phyloP scores from a whole-genome alignment of 2,888 invertebrate species.

The Drosophila kanekoi region DNA sequence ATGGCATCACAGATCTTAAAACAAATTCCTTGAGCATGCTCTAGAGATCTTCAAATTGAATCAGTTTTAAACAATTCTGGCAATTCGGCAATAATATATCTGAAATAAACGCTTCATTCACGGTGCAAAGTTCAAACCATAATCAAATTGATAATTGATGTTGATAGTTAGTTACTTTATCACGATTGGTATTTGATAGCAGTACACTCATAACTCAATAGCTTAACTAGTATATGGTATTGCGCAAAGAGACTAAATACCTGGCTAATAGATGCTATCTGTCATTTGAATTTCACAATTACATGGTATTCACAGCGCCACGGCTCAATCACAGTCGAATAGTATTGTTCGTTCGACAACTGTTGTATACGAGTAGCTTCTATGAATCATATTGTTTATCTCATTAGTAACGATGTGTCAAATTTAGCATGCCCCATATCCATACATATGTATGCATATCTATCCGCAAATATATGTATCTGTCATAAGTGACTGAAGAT shows the following conservation, averaged over 20 bases:
- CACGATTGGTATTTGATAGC: constrained; percentile 25
- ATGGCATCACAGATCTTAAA: constrained; percentile 8
- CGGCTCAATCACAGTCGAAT: constrained; percentile 42
- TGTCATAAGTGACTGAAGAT: constrained; percentile 39
- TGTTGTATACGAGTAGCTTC: not conserved
- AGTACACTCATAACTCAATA: constrained; percentile 4
- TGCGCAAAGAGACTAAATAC: constrained; percentile 37
- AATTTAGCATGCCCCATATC: constrained; percentile 54
- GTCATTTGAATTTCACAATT: constrained; percentile 32
- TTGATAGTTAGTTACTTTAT: constrained; percentile 37
- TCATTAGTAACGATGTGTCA: constrained; percentile 74
- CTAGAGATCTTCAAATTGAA: constrained; percentile 8
- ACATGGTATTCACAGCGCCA: constrained; percentile 18
- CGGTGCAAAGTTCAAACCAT: constrained; percentile 29
- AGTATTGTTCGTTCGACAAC: constrained; percentile 19
- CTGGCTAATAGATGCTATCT: constrained; percentile 13
- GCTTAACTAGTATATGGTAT: constrained; percentile 13
- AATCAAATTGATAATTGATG: constrained; percentile 34
- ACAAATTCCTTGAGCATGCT: constrained; percentile 11
- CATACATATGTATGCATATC: constrained; percentile 8
- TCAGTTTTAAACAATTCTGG: not conserved
- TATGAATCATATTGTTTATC: constrained; percentile 71
- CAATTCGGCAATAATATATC: not conserved
- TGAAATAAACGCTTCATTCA: not conserved
- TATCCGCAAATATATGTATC: constrained; percentile 14